Conservation (phyloP, 2,888 invertebrate genomes). For the Limnephilus rhombicus region DNA sequence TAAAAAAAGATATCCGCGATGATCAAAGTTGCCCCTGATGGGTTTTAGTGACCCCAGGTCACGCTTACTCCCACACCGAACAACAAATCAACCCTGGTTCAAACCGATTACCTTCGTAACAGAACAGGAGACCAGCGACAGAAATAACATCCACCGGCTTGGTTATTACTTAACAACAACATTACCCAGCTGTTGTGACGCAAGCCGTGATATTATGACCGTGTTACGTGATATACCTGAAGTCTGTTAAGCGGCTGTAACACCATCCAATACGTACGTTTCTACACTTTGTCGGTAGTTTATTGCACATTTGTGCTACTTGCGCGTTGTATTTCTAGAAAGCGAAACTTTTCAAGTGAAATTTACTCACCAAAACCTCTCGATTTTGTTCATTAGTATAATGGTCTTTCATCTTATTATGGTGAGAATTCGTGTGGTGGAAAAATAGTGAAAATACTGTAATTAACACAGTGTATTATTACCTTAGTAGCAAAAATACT, state of each 20-base stretch:
- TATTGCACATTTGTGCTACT: not conserved
- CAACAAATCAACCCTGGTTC: not conserved
- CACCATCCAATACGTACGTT: not conserved
- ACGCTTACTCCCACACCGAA: too few species aligned
- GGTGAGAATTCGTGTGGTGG: too few species aligned
- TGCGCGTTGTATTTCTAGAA: conserved; percentile 1
- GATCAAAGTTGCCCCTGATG: too few species aligned
- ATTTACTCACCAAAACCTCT: not conserved
- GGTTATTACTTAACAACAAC: too few species aligned
- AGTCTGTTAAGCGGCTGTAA: not conserved
- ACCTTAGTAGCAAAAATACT: too few species aligned
- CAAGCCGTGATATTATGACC: not conserved
- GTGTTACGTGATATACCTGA: not conserved
- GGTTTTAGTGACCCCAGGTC: too few species aligned
- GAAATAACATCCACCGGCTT: not conserved
- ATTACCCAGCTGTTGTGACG: not conserved
- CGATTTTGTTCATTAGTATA: not conserved
- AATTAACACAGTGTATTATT: too few species aligned
- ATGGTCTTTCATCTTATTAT: too few species aligned
- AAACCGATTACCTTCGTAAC: not conserved
- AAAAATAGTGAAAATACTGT: too few species aligned
- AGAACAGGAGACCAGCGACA: not conserved
- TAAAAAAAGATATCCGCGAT: too few species aligned
- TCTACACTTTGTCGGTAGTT: not conserved
- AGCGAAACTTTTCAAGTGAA: not conserved